Percentiles rank a stretch among this genome's conserved stretches.
phyloP scores from a whole-genome alignment of 2,797 vertebrate genomes.

The Australoheros facetus region DNA sequence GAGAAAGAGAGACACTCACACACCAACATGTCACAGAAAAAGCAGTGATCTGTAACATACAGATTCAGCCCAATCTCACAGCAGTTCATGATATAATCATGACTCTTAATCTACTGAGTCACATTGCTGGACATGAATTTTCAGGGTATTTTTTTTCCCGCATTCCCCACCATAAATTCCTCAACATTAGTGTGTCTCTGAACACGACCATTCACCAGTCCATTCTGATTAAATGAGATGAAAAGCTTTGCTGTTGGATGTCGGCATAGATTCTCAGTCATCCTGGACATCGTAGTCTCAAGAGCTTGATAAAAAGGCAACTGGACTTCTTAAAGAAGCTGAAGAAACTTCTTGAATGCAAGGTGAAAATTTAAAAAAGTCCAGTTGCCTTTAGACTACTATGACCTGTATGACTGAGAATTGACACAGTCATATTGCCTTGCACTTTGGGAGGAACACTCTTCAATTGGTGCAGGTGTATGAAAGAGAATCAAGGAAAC shows the following conservation, averaged over 20 bases:
- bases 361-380: too few relatives aligned
- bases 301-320: too few relatives aligned
- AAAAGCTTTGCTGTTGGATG: background rate
- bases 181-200: background rate
- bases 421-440: too few relatives aligned
- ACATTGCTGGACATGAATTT: background rate
- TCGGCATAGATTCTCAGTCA: background rate
- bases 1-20: background rate
- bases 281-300: too few relatives aligned
- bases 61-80: background rate
- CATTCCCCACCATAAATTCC: background rate
- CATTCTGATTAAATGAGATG: background rate
- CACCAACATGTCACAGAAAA: background rate
- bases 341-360: too few relatives aligned
- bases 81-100: background rate
- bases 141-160: background rate
- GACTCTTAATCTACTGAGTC: background rate
- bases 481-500: too few relatives aligned
- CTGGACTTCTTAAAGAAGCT: too few relatives aligned
- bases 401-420: too few relatives aligned
- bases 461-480: too few relatives aligned
- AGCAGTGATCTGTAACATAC: conserved; percentile 2
- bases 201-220: background rate
- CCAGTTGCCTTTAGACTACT: too few relatives aligned
- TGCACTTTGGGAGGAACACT: too few relatives aligned